These are phyloP conservation scores for Steatornis caripensis DNA, from an alignment of 2,113 vertebrate species.

Conservation along the genomic window DNA sequence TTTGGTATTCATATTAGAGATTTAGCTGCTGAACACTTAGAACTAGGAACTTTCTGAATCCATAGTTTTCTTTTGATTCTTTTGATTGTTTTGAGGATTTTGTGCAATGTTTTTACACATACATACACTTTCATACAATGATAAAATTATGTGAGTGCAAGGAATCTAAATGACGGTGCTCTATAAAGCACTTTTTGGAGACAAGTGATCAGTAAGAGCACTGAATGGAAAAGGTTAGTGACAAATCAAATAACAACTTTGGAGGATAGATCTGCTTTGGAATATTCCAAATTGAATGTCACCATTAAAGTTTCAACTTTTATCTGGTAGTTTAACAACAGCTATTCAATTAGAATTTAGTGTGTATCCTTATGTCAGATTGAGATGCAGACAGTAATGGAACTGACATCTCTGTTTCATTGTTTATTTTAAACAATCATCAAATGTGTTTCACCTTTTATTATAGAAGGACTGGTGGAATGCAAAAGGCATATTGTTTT, in stretches of 20 bases:
- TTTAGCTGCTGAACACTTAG: neutral
- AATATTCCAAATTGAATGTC: neutral
- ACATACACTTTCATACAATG: neutral
- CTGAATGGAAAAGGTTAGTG: neutral
- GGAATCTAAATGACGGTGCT: neutral
- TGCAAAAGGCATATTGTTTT: neutral
- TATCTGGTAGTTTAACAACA: neutral
- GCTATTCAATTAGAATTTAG: neutral
- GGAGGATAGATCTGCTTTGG: neutral
- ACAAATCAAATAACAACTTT: neutral
- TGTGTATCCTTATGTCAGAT: neutral
- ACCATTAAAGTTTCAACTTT: neutral
- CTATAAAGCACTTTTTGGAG: neutral
- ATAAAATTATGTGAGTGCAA: neutral
- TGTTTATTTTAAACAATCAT: conserved; percentile 11
- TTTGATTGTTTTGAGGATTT: neutral
- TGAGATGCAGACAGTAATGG: neutral
- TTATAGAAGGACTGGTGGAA: neutral
- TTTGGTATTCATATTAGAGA: neutral
- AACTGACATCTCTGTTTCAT: neutral
- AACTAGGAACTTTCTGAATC: neutral
- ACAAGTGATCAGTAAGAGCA: neutral
- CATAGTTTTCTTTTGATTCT: neutral
- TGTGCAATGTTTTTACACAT: neutral
- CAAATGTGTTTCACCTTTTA: neutral